Conservation (phyloP, 2,888 invertebrate species). For the Orthonychiurus folsomi region DNA sequence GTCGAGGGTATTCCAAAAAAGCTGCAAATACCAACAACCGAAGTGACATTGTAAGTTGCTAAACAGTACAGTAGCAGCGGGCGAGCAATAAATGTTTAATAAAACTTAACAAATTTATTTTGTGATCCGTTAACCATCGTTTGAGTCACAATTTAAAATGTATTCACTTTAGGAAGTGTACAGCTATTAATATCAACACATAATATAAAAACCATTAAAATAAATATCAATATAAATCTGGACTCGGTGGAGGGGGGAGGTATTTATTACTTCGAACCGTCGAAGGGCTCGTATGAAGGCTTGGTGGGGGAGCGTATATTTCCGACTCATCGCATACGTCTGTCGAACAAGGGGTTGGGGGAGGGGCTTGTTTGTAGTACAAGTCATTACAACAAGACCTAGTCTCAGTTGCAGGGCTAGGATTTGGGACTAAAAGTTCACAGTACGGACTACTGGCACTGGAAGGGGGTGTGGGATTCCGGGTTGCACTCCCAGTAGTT, state of each 20-base stretch:
- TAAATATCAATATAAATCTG: neutral
- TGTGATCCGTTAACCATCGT: too few species aligned
- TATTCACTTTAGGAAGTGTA: too few species aligned
- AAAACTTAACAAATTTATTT: too few species aligned
- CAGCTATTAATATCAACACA: neutral
- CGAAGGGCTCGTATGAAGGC: constrained; percentile 34
- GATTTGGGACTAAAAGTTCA: constrained; percentile 37
- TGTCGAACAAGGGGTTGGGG: constrained; percentile 89
- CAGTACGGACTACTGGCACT: constrained; percentile 35
- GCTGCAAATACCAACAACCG: too few species aligned
- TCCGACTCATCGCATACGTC: constrained; percentile 88
- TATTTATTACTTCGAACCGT: constrained; percentile 18
- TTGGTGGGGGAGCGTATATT: constrained; percentile 44
- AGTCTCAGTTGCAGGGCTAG: constrained; percentile 30
- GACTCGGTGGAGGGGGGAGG: constrained; percentile 11
- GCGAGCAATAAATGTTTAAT: too few species aligned
- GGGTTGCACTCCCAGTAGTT: neutral
- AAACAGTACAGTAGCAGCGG: too few species aligned
- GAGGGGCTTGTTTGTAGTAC: constrained; percentile 52
- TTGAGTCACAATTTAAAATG: too few species aligned
- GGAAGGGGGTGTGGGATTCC: constrained; percentile 18
- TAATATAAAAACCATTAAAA: neutral
- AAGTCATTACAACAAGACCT: constrained; percentile 7
- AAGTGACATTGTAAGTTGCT: too few species aligned
- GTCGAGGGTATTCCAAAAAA: too few species aligned